These are phyloP conservation scores for Pitangus sulphuratus DNA, from an alignment of 2,797 vertebrate species.

Conservation along the genomic window DNA sequence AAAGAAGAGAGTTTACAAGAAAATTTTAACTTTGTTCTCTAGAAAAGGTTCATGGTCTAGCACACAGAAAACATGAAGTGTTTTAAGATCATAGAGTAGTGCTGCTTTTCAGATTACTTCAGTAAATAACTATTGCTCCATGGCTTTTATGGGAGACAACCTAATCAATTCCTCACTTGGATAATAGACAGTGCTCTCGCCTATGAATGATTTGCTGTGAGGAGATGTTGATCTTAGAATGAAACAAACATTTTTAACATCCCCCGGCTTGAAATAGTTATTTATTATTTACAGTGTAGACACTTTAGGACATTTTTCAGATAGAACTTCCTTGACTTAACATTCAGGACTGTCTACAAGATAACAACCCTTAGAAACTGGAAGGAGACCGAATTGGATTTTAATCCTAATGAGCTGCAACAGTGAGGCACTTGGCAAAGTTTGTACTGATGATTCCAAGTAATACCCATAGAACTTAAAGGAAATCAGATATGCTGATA, in stretches of 20 bases:
- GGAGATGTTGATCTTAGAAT: not conserved
- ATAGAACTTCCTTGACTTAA: not conserved
- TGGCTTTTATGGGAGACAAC: not conserved
- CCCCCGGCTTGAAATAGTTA: not conserved
- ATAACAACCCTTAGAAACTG: not conserved
- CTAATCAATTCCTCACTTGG: not conserved
- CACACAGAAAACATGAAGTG: not conserved
- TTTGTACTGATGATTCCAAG: not conserved
- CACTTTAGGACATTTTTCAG: not conserved
- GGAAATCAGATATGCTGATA: not conserved
- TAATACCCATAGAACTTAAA: not conserved
- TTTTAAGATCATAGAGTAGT: not conserved
- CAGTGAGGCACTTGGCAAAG: not conserved
- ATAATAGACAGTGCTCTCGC: accelerated
- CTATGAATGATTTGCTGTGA: not conserved
- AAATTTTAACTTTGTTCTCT: not conserved
- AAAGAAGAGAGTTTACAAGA: not conserved
- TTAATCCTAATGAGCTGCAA: not conserved
- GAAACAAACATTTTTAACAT: not conserved
- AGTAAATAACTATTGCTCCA: not conserved
- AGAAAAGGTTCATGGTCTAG: not conserved
- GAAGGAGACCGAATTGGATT: not conserved
- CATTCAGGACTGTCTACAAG: not conserved
- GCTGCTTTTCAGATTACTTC: not conserved
- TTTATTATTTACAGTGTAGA: not conserved